These are phyloP conservation scores for Istiophorus platypterus DNA, from an alignment of 2,113 vertebrate genomes.

Conservation along the genomic window DNA sequence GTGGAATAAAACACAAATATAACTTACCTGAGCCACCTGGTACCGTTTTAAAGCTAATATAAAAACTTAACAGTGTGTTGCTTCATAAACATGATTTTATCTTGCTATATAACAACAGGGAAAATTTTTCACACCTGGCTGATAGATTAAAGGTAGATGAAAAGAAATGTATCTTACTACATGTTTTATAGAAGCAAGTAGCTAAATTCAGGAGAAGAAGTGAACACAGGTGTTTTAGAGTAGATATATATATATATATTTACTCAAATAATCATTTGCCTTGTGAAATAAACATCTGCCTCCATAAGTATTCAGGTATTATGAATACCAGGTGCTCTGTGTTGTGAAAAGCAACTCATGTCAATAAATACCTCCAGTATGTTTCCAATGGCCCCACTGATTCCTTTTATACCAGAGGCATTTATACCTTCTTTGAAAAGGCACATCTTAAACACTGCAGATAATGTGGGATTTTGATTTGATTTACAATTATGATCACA, in stretches of 20 bases:
- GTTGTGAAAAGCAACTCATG: constrained; percentile 26
- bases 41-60: background rate
- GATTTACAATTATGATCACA: constrained; percentile 6
- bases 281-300: constrained; percentile 44
- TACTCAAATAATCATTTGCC: constrained; percentile 29
- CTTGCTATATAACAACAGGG: background rate
- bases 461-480: constrained; percentile 1
- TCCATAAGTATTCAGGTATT: constrained; percentile 22
- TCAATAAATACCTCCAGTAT: constrained; percentile 2
- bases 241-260: constrained; percentile 45
- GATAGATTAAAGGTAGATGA: constrained; percentile 11
- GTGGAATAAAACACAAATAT: background rate
- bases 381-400: constrained; percentile 13
- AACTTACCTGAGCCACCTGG: too few species aligned
- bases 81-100: constrained; percentile 11
- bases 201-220: background rate
- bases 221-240: constrained; percentile 29
- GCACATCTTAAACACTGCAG: constrained; percentile 10
- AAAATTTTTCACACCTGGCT: constrained; percentile 13
- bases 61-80: background rate
- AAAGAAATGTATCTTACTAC: constrained; percentile 3
- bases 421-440: background rate
- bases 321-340: constrained; percentile 32
- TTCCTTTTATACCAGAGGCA: constrained; percentile 32
- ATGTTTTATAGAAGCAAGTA: background rate